Percentiles rank a stretch among this genome's conserved stretches.
phyloP scores from a whole-genome alignment of 2,113 vertebrate species.

The Onychostoma macrolepis region DNA sequence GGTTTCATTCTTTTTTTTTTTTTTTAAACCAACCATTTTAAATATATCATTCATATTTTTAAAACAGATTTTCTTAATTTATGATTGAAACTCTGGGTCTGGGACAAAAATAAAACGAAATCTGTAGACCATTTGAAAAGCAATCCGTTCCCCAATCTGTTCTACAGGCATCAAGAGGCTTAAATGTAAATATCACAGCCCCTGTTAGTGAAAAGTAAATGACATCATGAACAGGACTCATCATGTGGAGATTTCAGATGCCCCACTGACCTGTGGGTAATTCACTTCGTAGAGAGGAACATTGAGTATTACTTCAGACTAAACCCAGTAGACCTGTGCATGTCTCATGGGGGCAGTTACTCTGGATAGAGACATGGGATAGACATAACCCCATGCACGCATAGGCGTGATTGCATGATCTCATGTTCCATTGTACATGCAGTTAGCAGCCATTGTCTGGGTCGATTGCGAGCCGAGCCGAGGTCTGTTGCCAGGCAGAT shows the following conservation, averaged over 20 bases:
- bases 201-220: slow-evolving; percentile 44
- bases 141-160: slow-evolving; percentile 14
- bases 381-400: slow-evolving; percentile 37
- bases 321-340: slow-evolving; percentile 49
- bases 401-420: slow-evolving; percentile 41
- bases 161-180: slow-evolving; percentile 7
- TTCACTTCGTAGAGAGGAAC: slow-evolving; percentile 52
- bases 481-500: background rate
- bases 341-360: slow-evolving; percentile 45
- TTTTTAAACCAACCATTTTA: background rate
- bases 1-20: background rate
- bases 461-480: background rate
- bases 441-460: slow-evolving; percentile 20
- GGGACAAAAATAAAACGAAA: background rate
- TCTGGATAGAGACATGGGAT: slow-evolving; percentile 36
- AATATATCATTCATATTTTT: background rate
- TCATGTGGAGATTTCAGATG: slow-evolving; percentile 19
- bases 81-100: background rate
- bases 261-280: slow-evolving; percentile 55
- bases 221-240: slow-evolving; percentile 48
- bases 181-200: slow-evolving; percentile 42
- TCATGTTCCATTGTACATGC: slow-evolving; percentile 36
- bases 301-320: slow-evolving; percentile 59
- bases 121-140: background rate
- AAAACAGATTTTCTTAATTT: background rate